Evolutionary conservation across 2,888 invertebrate species (phyloP).

Genomic region (Pristionchus entomophagus): DNA sequence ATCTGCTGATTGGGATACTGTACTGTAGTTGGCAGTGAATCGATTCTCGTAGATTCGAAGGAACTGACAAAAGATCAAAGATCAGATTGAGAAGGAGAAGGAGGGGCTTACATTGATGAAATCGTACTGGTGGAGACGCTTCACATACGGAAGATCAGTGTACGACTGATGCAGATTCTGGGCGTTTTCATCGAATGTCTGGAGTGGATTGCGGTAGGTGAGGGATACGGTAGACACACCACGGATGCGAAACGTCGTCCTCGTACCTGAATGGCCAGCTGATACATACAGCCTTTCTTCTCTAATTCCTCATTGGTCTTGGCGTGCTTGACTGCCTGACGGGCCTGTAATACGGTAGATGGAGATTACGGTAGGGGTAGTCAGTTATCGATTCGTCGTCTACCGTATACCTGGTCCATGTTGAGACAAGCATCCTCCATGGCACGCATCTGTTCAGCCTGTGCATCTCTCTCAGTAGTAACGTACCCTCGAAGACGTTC

Average conservation of each 20-base stretch:
- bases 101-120: slow-evolving; percentile 31
- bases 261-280: slow-evolving; percentile 29
- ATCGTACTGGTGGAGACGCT: slow-evolving; percentile 43
- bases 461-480: not conserved
- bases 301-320: slow-evolving; percentile 46
- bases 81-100: too few relatives aligned
- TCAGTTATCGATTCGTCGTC: not conserved
- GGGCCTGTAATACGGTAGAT: not conserved
- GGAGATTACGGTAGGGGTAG: not conserved
- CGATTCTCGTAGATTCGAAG: slow-evolving; percentile 44
- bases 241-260: not conserved
- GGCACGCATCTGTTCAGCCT: not conserved
- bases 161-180: slow-evolving; percentile 24
- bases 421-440: slow-evolving; percentile 14
- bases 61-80: slow-evolving; percentile 21
- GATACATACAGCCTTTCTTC: slow-evolving; percentile 46
- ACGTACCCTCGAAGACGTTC: slow-evolving; percentile 5
- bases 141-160: slow-evolving; percentile 43
- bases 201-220: not conserved
- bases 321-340: slow-evolving; percentile 28
- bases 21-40: slow-evolving; percentile 43
- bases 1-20: slow-evolving; percentile 8
- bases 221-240: not conserved
- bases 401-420: slow-evolving; percentile 18
- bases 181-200: slow-evolving; percentile 45